Evolutionary conservation across 2,113 vertebrate species (phyloP), one percentile per base, ranked within the genome.

Genomic region (Myotis lucifugus): DNA sequence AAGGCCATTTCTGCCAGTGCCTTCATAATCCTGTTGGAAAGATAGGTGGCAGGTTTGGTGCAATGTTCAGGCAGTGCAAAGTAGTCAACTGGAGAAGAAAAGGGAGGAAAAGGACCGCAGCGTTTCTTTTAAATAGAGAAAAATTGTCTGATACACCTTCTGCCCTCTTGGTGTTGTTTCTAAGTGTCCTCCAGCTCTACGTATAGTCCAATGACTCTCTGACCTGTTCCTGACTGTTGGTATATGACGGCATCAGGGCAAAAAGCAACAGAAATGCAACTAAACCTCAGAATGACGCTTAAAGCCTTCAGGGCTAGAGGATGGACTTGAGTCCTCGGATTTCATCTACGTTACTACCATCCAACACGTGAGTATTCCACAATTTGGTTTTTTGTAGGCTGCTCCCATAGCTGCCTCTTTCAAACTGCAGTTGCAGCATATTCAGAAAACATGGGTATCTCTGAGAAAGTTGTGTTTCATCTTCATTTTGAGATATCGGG

Each of bases 1-100:
- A 83, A 97, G 61, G 64, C 48, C 52, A n/a, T 89, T 85, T 94
- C 92, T 90, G 82, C 72, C 48, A 93, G 67, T 52, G 54, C 29
- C 79, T 78, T 85, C 18, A 6, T 59, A 87, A 81, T 25, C 82
- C 40, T 54, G 67, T 64, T 59, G 54, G 93, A 85, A 89, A 73
- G 79, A 67, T 32, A 91, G 76, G 76, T 59, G 88, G 82, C 61
- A 92, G 18, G 18, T 83, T 32, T 77, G 81, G 78, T 32, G 66
- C 40, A 64, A 17, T 59, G 48, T 67, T 85, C 15, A 52, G 92
- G 73, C 48, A 78, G 48, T 67, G 50, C 37, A n/a, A 46, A 83
- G 73, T 64, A 64, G 40, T 85, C 59, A 94, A 52, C 37, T 95
- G 46, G 69, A 90, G 66, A 78, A 95, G 72, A 46, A 77, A 83